Base-by-base conservation (phyloP, 2,113 vertebrate species). In the Neoarius graeffei region DNA sequence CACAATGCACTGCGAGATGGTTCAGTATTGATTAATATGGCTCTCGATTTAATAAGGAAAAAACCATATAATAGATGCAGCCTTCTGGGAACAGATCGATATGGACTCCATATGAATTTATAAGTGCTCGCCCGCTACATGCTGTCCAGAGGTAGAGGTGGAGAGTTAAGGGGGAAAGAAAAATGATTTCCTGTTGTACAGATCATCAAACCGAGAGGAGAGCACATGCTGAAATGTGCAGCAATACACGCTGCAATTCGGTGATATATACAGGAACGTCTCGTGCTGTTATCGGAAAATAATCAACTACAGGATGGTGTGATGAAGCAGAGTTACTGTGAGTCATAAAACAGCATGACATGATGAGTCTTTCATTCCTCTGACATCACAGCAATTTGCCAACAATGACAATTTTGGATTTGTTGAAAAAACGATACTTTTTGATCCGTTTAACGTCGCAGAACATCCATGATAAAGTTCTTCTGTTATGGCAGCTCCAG, bases 1-100 rank as follows among this genome's bases (percentile, higher is more conserved):
- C 82, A 86, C 71, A 86, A 20, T 69, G 85, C 71, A 62, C 67
- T 52, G 81, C 59, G 64, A 79, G 42, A 56, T n/a, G 85, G 10
- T 59, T 87, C 64, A 1, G 9, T 48, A 56, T 69, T 35, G 86
- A 87, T 25, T 30, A 30, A 81, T 87, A 80, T 52, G 66, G 42
- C 77, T 71, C 71, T 59, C 50, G 27, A 48, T 87, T 89, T 81
- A 83, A 87, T 67, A 80, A 85, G 79, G 85, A 85, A 85, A 89
- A 87, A 83, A n/a, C 50, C 82, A 50, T 79, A 85, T 89, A 73
- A 73, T 87, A 64, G 73, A 57, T 87, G 81, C 64, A n/a, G 54
- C 54, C 83, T 77, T 81, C 60, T 81, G 76, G 19, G 74, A 50
- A 27, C 82, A 56, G 76, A 80, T 85, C 54, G 50, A 64, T 89